Percentiles rank a stretch among this genome's conserved stretches.
Conservation (phyloP, 2,113 vertebrate genomes). For the Rhizomys pruinosus region DNA sequence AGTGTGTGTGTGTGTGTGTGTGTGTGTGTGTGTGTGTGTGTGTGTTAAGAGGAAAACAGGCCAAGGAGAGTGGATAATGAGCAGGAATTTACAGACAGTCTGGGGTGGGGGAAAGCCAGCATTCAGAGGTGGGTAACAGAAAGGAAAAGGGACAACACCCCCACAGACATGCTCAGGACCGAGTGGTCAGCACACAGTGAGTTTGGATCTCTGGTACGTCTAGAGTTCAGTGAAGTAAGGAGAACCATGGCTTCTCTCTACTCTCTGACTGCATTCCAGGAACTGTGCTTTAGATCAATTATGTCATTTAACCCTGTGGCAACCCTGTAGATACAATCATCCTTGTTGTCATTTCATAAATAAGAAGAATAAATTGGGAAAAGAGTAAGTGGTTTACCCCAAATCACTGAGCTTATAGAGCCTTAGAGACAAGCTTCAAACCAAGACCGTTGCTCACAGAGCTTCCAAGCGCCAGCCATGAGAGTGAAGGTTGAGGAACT, state of each 20-base stretch:
- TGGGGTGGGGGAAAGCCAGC: no score
- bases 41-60: no score
- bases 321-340: neutral
- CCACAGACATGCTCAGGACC: neutral
- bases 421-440: neutral
- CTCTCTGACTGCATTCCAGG: neutral
- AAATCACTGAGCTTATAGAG: neutral
- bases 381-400: neutral
- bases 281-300: neutral
- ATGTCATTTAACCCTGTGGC: neutral
- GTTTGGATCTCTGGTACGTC: neutral
- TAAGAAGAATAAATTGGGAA: neutral
- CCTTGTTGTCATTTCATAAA: neutral
- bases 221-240: neutral
- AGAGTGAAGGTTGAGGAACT: no score
- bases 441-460: no score
- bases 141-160: neutral
- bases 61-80: neutral
- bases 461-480: neutral
- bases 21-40: no score
- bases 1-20: no score
- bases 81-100: neutral
- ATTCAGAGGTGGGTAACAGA: no score
- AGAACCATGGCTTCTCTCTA: neutral
- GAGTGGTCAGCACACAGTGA: neutral